Percentiles rank a stretch among this genome's conserved stretches.
Conservation (phyloP, 2,888 invertebrate species). For the Plebejus melissa region DNA sequence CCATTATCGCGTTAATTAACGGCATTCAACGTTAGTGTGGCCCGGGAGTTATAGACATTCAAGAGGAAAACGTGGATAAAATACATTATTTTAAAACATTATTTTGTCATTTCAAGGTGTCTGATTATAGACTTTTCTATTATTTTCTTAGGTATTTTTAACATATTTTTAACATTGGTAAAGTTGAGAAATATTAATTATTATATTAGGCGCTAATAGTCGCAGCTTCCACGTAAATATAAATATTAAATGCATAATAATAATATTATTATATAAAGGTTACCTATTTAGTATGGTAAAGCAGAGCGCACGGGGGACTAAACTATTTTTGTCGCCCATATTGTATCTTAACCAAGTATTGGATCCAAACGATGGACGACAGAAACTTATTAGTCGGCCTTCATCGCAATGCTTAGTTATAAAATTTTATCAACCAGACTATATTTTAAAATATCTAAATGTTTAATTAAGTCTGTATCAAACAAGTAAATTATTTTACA, state of each 20-base stretch:
- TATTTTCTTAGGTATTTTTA: not conserved
- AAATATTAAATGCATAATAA: not conserved
- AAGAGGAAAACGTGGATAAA: conserved; percentile 7
- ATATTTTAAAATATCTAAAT: not conserved
- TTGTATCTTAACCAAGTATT: not conserved
- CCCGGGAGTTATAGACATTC: not conserved
- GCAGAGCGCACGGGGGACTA: not conserved
- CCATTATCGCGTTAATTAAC: no score
- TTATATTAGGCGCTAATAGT: conserved; percentile 9
- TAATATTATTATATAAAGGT: not conserved
- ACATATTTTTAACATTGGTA: conserved; percentile 15
- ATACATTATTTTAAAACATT: not conserved
- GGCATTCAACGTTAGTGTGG: no score
- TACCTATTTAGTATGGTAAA: not conserved
- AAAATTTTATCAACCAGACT: not conserved
- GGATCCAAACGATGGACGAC: not conserved
- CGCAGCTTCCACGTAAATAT: not conserved
- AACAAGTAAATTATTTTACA: conserved; percentile 18
- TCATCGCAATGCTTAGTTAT: not conserved
- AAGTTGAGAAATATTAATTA: conserved; percentile 1
- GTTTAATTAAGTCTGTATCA: not conserved
- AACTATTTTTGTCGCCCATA: not conserved
- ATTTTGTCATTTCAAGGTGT: not conserved
- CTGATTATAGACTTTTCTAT: not conserved
- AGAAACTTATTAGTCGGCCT: not conserved